Evolutionary conservation across 2,113 vertebrate genomes (phyloP), one percentile per base, ranked within the genome.

Genomic region (Gymnarchus niloticus): DNA sequence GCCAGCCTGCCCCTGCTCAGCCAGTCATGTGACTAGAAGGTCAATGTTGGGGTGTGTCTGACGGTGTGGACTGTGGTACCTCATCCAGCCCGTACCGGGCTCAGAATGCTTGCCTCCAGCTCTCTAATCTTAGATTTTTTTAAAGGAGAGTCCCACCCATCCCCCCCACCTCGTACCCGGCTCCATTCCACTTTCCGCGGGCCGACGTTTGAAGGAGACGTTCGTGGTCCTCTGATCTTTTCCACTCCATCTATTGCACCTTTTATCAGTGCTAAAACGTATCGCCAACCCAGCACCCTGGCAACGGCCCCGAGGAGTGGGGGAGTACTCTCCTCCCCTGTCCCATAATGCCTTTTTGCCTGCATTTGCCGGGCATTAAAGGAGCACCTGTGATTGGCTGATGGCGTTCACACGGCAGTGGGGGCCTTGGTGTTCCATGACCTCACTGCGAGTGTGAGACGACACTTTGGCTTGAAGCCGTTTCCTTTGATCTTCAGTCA

Each of bases 231-330:
- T 92, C 88, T 93, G 90, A 93, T 92, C 90, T 93, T 89, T 12
- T 81, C 48, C 88, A 87, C 86, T 86, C 81, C 83, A 85, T 28
- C 77, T 84, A 19, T 52, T 78, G 76, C 89, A 78, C 89, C 89
- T 91, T 93, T 94, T 87, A 94, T 93, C 88, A 77, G 73, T 65
- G 9, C 57, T 51, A 89, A 84, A 92, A 92, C 93, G 85, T 83
- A 89, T 89, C 78, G 83, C 37, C 33, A 21, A 51, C 48, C 44
- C 10, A 28, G 59, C 57, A 86, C 57, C 83, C 37, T 86, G 83
- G 86, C 82, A 84, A 85, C 88, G 19, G 17, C 8, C 12, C 0
- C 41, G 1, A 17, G 46, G 8, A 21, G 56, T 8, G 3, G 37
- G 8, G 56, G n/a, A 25, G 8, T 10, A 37, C 8, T 33, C 44